A percentile compares a stretch with the other conserved stretches of the same genome.
Evolutionary conservation across 1,140 invertebrate species (phyloP).

Genomic region (Euschistus heros): DNA sequence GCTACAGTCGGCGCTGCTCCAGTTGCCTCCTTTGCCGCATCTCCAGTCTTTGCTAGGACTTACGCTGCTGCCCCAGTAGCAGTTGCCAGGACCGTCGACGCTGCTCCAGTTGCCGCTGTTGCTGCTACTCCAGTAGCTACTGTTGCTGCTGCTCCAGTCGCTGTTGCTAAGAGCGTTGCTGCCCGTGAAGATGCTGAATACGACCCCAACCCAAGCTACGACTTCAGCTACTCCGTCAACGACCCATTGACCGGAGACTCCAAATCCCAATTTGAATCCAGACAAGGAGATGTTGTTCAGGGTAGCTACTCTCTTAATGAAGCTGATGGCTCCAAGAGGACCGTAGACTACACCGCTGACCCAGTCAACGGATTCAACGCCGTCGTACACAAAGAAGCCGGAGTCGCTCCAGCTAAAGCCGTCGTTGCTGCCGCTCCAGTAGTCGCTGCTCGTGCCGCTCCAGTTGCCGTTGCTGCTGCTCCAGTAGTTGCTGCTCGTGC

Average conservation of each 20-base stretch:
- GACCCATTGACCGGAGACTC: constrained; percentile 33
- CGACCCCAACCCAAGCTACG: constrained; percentile 29
- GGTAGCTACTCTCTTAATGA: constrained; percentile 26
- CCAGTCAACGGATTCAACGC: not conserved
- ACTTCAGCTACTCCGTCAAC: constrained; percentile 34
- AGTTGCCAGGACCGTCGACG: not conserved
- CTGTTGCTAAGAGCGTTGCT: constrained; percentile 31
- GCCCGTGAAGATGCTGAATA: constrained; percentile 6
- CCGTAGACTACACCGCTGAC: not conserved
- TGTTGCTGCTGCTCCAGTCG: constrained; percentile 11
- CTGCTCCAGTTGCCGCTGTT: constrained; percentile 7
- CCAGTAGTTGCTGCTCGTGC: not conserved
- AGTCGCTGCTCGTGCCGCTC: not conserved
- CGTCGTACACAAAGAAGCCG: not conserved
- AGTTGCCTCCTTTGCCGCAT: not conserved
- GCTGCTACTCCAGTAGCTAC: not conserved
- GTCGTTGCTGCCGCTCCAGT: not conserved
- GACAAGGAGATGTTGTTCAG: constrained; percentile 22
- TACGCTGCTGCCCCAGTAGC: not conserved
- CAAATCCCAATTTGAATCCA: constrained; percentile 32
- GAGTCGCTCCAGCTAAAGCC: not conserved
- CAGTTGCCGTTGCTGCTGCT: not conserved
- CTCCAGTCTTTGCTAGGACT: not conserved
- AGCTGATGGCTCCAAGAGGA: constrained; percentile 29
- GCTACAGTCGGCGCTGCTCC: not conserved